Percentiles rank a stretch among this genome's conserved stretches.
phyloP scores from a whole-genome alignment of 2,113 vertebrate genomes.

The Syngnathus floridae region DNA sequence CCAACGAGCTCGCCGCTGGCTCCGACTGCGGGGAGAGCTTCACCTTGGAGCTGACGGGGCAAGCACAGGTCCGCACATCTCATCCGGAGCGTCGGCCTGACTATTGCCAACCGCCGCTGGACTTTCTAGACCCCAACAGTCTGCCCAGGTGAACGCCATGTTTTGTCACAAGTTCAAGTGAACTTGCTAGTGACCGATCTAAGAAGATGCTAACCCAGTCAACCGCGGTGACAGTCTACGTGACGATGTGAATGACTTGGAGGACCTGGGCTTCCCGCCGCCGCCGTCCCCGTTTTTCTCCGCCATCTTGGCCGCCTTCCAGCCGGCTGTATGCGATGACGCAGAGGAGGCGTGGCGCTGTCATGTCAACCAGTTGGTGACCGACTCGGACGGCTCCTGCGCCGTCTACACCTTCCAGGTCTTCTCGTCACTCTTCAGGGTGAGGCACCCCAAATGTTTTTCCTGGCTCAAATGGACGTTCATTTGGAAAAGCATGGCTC shows the following conservation, averaged over 20 bases:
- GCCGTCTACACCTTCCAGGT: constrained; percentile 98
- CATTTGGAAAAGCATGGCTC: not conserved
- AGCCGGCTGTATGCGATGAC: constrained; percentile 87
- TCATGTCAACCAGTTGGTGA: constrained; percentile 93
- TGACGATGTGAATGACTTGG: constrained; percentile 78
- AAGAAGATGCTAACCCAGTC: too few relatives aligned
- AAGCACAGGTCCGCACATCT: constrained; percentile 37
- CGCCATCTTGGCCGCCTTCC: constrained; percentile 95
- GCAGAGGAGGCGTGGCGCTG: constrained; percentile 86
- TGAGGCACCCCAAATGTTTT: constrained; percentile 36
- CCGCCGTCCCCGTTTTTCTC: constrained; percentile 97
- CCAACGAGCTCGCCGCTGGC: constrained; percentile 81
- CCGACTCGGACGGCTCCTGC: constrained; percentile 89
- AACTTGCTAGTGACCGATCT: too few relatives aligned
- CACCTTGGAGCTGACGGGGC: constrained; percentile 79
- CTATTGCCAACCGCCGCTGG: constrained; percentile 62
- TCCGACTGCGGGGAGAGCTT: constrained; percentile 91
- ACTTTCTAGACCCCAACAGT: constrained; percentile 78
- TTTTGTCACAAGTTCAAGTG: not conserved
- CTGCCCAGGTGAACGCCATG: constrained; percentile 74
- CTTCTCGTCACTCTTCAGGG: constrained; percentile 97
- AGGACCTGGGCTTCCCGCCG: constrained; percentile 78
- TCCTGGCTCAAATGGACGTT: not conserved
- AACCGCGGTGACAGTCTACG: constrained; percentile 71
- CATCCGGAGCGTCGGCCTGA: constrained; percentile 32